phyloP scores from a whole-genome alignment of 35 echinoderm and acorn worm genomes.

The Apostichopus californicus region DNA sequence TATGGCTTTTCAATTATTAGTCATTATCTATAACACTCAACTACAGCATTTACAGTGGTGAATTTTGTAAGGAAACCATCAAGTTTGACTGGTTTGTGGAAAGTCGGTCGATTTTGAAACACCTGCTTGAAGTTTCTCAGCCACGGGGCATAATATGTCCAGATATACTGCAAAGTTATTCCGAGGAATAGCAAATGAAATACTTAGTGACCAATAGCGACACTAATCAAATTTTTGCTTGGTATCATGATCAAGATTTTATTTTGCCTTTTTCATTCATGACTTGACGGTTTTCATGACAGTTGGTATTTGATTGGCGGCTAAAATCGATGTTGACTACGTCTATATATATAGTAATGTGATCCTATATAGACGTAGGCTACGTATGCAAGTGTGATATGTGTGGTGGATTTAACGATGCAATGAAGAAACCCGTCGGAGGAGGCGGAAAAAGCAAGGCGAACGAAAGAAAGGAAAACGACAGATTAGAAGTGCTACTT shows the following conservation, averaged over 20 bases:
- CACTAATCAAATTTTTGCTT: slow-evolving; percentile 5
- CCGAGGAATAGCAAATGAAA: not conserved
- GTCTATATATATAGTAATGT: not conserved
- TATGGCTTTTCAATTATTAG: too few species aligned
- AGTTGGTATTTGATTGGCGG: not conserved
- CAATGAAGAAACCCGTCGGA: not conserved
- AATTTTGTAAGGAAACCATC: not conserved
- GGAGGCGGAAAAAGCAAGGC: not conserved
- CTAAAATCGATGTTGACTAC: slow-evolving; percentile 4
- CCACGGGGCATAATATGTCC: not conserved
- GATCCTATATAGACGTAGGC: not conserved
- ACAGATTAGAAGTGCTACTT: not conserved
- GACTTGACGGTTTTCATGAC: not conserved
- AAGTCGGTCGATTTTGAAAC: slow-evolving; percentile 16
- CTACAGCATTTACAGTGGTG: too few species aligned
- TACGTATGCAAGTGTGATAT: not conserved
- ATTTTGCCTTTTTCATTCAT: not conserved
- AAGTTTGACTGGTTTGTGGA: slow-evolving; percentile 12
- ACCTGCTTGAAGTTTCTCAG: slow-evolving; percentile 3
- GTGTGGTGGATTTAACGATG: not conserved
- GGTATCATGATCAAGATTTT: not conserved
- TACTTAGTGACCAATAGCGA: slow-evolving; percentile 10
- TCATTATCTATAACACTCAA: too few species aligned
- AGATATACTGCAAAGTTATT: slow-evolving; percentile 1
- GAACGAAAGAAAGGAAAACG: not conserved